Evolutionary conservation across 2,888 invertebrate genomes (phyloP).

Genomic region (Arrhopalites spinosus): DNA sequence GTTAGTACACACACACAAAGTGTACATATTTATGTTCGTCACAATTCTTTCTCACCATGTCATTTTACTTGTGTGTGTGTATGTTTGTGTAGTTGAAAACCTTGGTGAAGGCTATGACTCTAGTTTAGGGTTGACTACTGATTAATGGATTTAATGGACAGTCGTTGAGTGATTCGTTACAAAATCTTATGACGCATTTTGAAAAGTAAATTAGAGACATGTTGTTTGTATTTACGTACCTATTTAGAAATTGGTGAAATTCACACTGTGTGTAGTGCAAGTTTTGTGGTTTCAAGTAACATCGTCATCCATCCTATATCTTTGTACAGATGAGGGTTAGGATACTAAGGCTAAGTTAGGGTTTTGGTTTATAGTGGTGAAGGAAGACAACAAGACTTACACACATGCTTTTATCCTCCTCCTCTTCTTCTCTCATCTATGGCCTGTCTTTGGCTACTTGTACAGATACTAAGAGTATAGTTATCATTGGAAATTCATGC

Average conservation of each 20-base stretch:
- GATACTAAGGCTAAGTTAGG: too few relatives aligned
- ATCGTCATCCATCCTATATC: neutral
- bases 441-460: neutral
- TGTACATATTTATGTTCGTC: too few relatives aligned
- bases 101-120: too few relatives aligned
- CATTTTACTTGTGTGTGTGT: too few relatives aligned
- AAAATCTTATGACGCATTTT: conserved; percentile 4
- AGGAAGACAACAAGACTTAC: neutral
- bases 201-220: neutral
- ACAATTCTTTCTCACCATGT: too few relatives aligned
- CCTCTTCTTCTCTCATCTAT: neutral
- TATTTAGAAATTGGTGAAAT: neutral
- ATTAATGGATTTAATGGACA: too few relatives aligned
- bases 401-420: neutral
- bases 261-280: neutral
- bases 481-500: too few relatives aligned
- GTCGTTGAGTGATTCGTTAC: too few relatives aligned
- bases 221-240: neutral
- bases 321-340: neutral
- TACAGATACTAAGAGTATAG: neutral
- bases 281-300: neutral
- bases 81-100: too few relatives aligned
- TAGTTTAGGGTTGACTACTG: too few relatives aligned
- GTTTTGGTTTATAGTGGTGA: too few relatives aligned
- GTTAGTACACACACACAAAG: too few relatives aligned